Conservation (phyloP, 2,888 invertebrate genomes). For the Oxytorus armatus region DNA sequence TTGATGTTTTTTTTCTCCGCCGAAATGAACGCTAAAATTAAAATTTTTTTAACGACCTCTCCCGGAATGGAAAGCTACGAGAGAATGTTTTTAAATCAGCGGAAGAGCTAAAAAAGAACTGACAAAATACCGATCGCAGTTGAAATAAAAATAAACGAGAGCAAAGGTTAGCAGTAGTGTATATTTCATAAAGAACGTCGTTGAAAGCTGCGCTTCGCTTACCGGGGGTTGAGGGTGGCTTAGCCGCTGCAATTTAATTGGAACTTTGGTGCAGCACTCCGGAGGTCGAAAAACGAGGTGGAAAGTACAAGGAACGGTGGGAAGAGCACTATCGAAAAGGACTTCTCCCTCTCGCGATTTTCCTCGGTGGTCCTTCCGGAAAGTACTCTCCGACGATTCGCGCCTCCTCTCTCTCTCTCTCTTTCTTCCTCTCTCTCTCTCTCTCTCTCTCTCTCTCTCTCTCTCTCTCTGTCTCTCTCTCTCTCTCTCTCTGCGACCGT, state of each 20-base stretch:
- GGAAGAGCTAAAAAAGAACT: not conserved
- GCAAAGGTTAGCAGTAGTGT: not conserved
- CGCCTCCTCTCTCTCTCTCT: not conserved
- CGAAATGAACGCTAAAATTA: not conserved
- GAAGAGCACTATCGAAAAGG: conserved; percentile 6
- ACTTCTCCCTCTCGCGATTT: conserved; percentile 13
- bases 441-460: not conserved
- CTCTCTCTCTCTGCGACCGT: not conserved
- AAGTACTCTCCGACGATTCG: conserved; percentile 15
- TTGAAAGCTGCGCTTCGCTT: conserved; percentile 16
- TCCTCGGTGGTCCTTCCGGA: conserved; percentile 26
- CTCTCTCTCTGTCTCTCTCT: not conserved
- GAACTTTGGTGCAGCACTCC: conserved; percentile 34
- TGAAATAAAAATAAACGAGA: not conserved
- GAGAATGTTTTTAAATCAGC: not conserved
- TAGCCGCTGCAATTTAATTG: conserved; percentile 52
- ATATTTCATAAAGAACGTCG: conserved; percentile 34
- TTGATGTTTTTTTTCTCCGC: not conserved
- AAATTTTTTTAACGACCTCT: not conserved
- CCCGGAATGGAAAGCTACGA: not conserved
- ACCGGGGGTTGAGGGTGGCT: conserved; percentile 5
- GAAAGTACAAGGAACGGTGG: conserved; percentile 33
- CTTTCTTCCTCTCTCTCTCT: not conserved
- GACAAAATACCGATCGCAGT: not conserved
- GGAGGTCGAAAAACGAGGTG: conserved; percentile 24